A percentile compares a stretch with the other conserved stretches of the same genome.
phyloP scores from a whole-genome alignment of 2,888 invertebrate genomes.

The Lampropteryx suffumata region DNA sequence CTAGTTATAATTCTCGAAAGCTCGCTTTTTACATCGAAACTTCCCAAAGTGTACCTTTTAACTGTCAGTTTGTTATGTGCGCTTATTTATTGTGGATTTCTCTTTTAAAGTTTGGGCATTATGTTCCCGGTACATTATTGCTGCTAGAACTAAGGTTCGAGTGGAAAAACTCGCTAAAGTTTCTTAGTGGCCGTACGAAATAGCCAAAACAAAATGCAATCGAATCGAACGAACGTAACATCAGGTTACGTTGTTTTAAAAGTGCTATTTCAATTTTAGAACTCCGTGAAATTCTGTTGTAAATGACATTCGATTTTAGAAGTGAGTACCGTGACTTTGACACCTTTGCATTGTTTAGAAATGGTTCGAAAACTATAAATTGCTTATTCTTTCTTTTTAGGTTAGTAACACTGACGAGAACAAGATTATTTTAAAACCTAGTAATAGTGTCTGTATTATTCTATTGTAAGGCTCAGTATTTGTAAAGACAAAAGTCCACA shows the following conservation, averaged over 20 bases:
- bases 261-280: slow-evolving; percentile 14
- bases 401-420: too few relatives aligned
- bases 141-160: slow-evolving; percentile 37
- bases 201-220: slow-evolving; percentile 15
- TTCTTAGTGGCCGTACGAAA: slow-evolving; percentile 17
- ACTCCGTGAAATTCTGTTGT: slow-evolving; percentile 28
- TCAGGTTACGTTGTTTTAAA: slow-evolving; percentile 7
- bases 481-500: slow-evolving; percentile 56
- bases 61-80: slow-evolving; percentile 52
- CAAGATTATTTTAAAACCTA: too few relatives aligned
- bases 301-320: slow-evolving; percentile 38
- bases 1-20: slow-evolving; percentile 66
- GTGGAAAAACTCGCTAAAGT: slow-evolving; percentile 21
- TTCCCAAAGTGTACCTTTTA: slow-evolving; percentile 53
- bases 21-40: slow-evolving; percentile 53
- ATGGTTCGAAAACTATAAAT: not conserved
- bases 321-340: slow-evolving; percentile 1
- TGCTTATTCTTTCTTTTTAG: not conserved
- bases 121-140: slow-evolving; percentile 43
- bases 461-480: too few relatives aligned
- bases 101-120: slow-evolving; percentile 45
- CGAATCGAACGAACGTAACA: not conserved
- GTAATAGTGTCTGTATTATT: too few relatives aligned
- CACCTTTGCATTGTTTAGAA: not conserved
- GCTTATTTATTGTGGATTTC: slow-evolving; percentile 48